A percentile compares a stretch with the other conserved stretches of the same genome.
These are phyloP conservation scores for Notamacropus eugenii DNA, from an alignment of 2,797 vertebrate genomes.

Conservation along the genomic window DNA sequence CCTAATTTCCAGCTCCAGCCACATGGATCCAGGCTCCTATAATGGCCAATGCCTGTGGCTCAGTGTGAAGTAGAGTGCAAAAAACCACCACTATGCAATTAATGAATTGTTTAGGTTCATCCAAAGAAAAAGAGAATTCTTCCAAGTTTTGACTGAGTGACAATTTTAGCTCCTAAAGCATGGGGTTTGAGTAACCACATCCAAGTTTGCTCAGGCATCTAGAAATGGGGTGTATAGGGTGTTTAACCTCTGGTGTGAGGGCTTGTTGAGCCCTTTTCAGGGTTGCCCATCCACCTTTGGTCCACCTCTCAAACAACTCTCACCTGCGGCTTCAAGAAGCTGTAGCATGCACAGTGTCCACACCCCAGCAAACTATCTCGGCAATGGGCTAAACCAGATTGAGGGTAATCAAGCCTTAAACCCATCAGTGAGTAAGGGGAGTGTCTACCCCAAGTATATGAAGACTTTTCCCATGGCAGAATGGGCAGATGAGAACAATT, in stretches of 20 bases:
- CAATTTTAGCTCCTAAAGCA: slow-evolving; percentile 52
- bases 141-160: slow-evolving; percentile 32
- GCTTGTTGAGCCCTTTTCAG: too few relatives aligned
- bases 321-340: background rate
- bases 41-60: slow-evolving; percentile 13
- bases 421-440: background rate
- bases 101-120: slow-evolving; percentile 39
- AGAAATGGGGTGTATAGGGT: background rate
- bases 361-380: background rate
- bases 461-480: background rate
- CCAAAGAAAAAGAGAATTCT: slow-evolving; percentile 47
- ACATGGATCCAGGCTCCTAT: background rate
- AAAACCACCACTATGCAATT: slow-evolving; percentile 14
- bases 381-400: background rate
- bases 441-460: background rate
- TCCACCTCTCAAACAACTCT: background rate
- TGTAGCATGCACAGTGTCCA: background rate
- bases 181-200: slow-evolving; percentile 50
- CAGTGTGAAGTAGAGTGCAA: slow-evolving; percentile 12
- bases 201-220: slow-evolving; percentile 43
- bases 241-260: too few relatives aligned
- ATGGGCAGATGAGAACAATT: background rate
- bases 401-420: background rate
- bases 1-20: background rate
- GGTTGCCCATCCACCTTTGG: too few relatives aligned